Conservation (phyloP, 2,797 vertebrate genomes). For the Mallotus villosus region DNA sequence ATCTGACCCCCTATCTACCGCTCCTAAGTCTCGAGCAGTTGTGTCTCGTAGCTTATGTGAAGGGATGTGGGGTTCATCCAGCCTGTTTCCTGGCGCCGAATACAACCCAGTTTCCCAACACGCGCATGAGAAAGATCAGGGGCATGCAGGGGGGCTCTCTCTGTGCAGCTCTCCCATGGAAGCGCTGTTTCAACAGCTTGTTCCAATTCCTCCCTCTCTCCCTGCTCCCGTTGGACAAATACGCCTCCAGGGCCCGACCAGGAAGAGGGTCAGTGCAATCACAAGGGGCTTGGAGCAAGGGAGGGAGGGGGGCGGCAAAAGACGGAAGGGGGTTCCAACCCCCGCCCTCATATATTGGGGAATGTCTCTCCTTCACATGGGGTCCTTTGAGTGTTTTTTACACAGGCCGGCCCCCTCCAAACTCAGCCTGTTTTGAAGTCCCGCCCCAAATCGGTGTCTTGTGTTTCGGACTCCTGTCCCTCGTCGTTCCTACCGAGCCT, state of each 20-base stretch:
- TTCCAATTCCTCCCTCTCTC: slow-evolving; percentile 64
- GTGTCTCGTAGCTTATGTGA: neutral
- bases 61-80: slow-evolving; percentile 9
- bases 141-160: slow-evolving; percentile 51
- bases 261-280: slow-evolving; percentile 69
- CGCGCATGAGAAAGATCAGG: slow-evolving; percentile 48
- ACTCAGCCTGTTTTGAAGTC: slow-evolving; percentile 50
- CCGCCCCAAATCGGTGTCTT: slow-evolving; percentile 50
- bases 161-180: slow-evolving; percentile 61
- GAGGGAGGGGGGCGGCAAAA: slow-evolving; percentile 58
- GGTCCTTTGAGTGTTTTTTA: slow-evolving; percentile 51
- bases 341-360: slow-evolving; percentile 49
- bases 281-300: slow-evolving; percentile 56
- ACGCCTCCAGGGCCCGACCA: slow-evolving; percentile 57
- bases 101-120: slow-evolving; percentile 39
- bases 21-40: neutral
- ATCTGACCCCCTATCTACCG: too few species aligned
- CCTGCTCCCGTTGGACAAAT: slow-evolving; percentile 63
- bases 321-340: slow-evolving; percentile 47
- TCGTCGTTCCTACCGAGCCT: slow-evolving; percentile 37
- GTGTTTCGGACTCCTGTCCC: slow-evolving; percentile 32
- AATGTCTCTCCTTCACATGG: slow-evolving; percentile 57
- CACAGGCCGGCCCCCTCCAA: slow-evolving; percentile 37
- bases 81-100: slow-evolving; percentile 30
- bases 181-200: slow-evolving; percentile 76